A percentile compares a stretch with the other conserved stretches of the same genome.
Conservation (phyloP, 2,888 invertebrate genomes). For the Coleophora flavipennella region DNA sequence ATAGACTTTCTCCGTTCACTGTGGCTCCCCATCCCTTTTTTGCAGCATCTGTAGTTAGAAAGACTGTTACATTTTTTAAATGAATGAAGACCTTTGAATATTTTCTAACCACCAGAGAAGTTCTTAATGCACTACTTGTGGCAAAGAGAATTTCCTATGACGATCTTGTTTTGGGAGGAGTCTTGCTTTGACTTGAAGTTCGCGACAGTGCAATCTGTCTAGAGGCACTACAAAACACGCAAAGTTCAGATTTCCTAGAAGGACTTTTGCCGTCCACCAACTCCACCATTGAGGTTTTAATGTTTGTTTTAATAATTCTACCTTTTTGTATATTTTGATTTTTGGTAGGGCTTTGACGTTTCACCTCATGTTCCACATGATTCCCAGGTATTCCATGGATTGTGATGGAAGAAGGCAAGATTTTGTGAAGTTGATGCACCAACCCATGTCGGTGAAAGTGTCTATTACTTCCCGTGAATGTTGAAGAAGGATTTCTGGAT, state of each 20-base stretch:
- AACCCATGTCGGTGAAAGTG: constrained; percentile 6
- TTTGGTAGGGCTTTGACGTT: constrained; percentile 4
- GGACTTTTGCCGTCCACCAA: constrained; percentile 5
- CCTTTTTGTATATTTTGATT: neutral
- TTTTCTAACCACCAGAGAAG: constrained; percentile 3
- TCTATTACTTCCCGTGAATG: neutral
- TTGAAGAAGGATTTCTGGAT: neutral
- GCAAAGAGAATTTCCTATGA: neutral
- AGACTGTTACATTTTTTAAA: constrained; percentile 2
- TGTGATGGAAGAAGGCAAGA: neutral
- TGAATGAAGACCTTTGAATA: constrained; percentile 1
- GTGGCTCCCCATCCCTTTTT: constrained; percentile 9
- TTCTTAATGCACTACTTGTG: neutral
- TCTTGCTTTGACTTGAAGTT: constrained; percentile 3
- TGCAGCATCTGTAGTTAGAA: constrained; percentile 6
- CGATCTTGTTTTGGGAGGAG: neutral
- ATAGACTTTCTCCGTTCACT: constrained; percentile 3
- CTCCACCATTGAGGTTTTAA: neutral
- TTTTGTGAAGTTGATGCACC: constrained; percentile 10
- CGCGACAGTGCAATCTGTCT: constrained; percentile 8
- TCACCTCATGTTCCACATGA: constrained; percentile 11
- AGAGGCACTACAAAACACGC: constrained; percentile 8
- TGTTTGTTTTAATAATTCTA: neutral
- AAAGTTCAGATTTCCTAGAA: constrained; percentile 12
- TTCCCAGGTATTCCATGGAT: constrained; percentile 8